A percentile compares a stretch with the other conserved stretches of the same genome.
Conservation (phyloP, 2,888 invertebrate species). For the Micoletzkya japonica region DNA sequence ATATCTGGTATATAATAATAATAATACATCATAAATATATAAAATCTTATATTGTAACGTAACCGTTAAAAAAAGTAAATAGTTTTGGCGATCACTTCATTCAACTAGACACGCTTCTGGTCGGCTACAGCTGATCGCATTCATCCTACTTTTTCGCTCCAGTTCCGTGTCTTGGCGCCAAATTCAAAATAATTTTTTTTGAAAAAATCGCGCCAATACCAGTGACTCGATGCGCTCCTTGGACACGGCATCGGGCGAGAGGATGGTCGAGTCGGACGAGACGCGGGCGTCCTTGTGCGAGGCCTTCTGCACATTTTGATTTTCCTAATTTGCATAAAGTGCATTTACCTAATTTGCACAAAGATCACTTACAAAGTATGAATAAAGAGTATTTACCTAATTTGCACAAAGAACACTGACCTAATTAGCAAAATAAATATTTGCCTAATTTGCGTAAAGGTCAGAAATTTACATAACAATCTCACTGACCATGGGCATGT, state of each 20-base stretch:
- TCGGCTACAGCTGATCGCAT: neutral
- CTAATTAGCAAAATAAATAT: neutral
- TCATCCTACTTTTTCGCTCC: too few relatives aligned
- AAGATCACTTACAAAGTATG: neutral
- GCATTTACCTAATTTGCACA: neutral
- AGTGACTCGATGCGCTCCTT: slow-evolving; percentile 39
- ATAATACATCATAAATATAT: neutral
- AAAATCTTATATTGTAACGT: neutral
- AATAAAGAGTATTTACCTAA: neutral
- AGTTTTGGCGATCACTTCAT: too few relatives aligned
- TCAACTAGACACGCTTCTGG: too few relatives aligned
- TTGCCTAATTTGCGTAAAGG: neutral
- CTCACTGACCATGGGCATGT: slow-evolving; percentile 51
- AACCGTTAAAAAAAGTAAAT: neutral
- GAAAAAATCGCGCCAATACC: slow-evolving; percentile 13
- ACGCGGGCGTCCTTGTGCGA: slow-evolving; percentile 35
- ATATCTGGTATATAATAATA: neutral
- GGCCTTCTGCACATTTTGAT: neutral
- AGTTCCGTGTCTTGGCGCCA: too few relatives aligned
- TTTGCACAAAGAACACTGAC: neutral
- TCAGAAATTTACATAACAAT: neutral
- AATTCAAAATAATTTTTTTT: neutral
- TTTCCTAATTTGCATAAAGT: neutral
- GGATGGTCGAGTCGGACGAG: slow-evolving; percentile 39
- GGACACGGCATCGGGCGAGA: slow-evolving; percentile 44